Evolutionary conservation across 2,888 invertebrate genomes (phyloP).

Genomic region (Parnassius apollo): DNA sequence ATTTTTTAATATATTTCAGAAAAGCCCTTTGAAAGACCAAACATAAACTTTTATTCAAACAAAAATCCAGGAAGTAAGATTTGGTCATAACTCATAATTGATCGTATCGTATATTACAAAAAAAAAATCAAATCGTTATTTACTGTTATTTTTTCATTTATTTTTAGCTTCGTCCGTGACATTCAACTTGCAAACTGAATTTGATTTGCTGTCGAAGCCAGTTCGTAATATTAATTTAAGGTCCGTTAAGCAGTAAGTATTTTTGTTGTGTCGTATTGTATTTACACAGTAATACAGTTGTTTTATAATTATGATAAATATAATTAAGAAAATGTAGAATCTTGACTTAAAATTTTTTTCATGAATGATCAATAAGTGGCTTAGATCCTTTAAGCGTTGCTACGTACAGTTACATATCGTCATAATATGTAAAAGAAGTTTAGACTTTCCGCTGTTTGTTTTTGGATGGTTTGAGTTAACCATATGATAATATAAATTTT

Average conservation of each 20-base stretch:
- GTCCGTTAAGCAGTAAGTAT: conserved; percentile 20
- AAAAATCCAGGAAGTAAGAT: conserved; percentile 13
- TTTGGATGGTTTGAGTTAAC: too few relatives aligned
- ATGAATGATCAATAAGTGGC: too few relatives aligned
- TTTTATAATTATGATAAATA: too few relatives aligned
- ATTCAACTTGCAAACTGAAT: conserved; percentile 25
- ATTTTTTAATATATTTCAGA: conserved; percentile 8
- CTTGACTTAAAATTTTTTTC: too few relatives aligned
- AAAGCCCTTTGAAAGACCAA: background rate
- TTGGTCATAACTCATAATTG: background rate
- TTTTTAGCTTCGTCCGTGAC: conserved; percentile 19
- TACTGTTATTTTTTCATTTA: background rate
- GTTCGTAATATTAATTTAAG: conserved; percentile 20
- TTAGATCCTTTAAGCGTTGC: too few relatives aligned
- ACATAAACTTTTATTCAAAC: conserved; percentile 1
- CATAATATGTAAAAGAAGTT: too few relatives aligned
- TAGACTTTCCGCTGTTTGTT: too few relatives aligned
- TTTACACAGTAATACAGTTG: too few relatives aligned
- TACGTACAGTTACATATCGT: too few relatives aligned
- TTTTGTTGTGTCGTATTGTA: background rate
- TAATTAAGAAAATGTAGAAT: too few relatives aligned
- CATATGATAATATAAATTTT: too few relatives aligned
- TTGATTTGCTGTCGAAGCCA: conserved; percentile 22
- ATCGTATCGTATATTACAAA: background rate
- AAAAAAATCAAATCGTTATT: background rate